Percentiles rank a stretch among this genome's conserved stretches.
Evolutionary conservation across 2,888 invertebrate species (phyloP).

Genomic region (Mactromeris polynyma): DNA sequence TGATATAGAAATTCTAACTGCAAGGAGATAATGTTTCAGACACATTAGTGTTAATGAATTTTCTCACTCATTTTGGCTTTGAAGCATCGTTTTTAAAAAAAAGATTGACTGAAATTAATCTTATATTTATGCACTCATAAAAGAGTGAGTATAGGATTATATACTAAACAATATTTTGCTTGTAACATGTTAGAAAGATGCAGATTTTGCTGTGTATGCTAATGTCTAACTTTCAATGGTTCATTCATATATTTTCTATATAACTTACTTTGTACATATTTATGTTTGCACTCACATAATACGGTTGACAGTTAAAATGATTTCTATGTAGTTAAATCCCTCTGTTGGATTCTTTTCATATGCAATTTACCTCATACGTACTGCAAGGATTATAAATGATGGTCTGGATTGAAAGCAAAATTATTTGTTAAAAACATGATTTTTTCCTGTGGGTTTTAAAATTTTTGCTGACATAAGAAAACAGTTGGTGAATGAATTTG

Average conservation of each 20-base stretch:
- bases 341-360: neutral
- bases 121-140: neutral
- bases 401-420: neutral
- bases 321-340: neutral
- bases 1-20: no score
- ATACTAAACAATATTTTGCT: neutral
- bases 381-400: neutral
- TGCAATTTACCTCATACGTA: neutral
- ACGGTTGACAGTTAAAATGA: neutral
- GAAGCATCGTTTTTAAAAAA: neutral
- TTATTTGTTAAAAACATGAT: neutral
- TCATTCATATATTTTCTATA: neutral
- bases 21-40: no score
- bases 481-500: neutral
- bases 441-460: neutral
- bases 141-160: neutral
- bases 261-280: neutral
- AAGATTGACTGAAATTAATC: neutral
- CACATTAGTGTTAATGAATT: neutral
- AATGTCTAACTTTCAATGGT: neutral
- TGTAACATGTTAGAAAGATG: conserved; percentile 3
- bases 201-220: conserved; percentile 6
- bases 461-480: neutral
- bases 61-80: neutral
- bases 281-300: conserved; percentile 2